Evolutionary conservation across 2,888 invertebrate species (phyloP), one percentile per base, ranked within the genome.

Genomic region (Synergus umbraculus): DNA sequence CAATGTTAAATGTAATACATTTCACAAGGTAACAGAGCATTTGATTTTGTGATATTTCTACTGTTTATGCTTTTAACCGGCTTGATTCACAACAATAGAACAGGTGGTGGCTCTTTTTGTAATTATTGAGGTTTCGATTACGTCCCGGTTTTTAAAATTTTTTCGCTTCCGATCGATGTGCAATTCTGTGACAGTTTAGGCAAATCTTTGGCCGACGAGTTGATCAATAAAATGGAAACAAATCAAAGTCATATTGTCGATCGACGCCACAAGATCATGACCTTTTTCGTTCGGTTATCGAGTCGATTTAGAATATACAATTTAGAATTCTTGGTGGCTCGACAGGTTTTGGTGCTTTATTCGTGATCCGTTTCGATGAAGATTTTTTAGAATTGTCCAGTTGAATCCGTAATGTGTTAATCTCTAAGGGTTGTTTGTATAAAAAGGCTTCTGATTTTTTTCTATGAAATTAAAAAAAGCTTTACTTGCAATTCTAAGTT

Each of bases 1-100:
- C 87, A 84, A 88, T 88, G 87, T 88, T 87, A 84, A 87, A 87
- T 88, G 88, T 88, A 88, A 87, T 83, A 86, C 85, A 84, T 87
- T 88, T 87, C 85, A 87, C 86, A 85, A 86, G 85, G 84, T 87
- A 87, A 86, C 84, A 85, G 87, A 89, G 86, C 86, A 88, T 88
- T 87, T 87, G 84, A 85, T 88, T 88, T 86, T 86, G 83, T 85
- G 87, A 87, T 80, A 85, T 86, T 88, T 86, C 84, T 86, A 87
- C 83, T 85, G 84, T 88, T 84, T 84, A 83, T 87, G 84, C 84
- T 88, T 87, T 88, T 80, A 86, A 83, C 83, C 80, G 83, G 83
- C 84, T 83, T 83, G 79, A 84, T 78, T 84, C 82, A 83, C 82
- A 54, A 66, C 41, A 29, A 46, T 60, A 58, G 69, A 77, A 77